Conservation (phyloP, 2,113 vertebrate genomes). For the Ploceus nigricollis region DNA sequence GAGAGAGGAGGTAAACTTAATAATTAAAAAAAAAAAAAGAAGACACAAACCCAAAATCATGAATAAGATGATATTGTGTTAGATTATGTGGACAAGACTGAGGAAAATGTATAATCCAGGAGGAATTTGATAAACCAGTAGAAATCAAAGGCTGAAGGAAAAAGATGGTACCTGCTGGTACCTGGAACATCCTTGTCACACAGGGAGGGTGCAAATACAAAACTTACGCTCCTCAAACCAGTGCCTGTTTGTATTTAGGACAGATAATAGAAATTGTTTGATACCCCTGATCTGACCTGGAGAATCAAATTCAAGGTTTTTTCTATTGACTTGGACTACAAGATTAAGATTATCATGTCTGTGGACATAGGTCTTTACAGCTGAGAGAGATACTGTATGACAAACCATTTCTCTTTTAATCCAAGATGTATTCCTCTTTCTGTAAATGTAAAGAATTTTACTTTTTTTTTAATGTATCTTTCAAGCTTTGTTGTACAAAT, state of each 20-base stretch:
- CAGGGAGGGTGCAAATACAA: background rate
- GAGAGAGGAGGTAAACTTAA: background rate
- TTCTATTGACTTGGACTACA: background rate
- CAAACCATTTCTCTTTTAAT: background rate
- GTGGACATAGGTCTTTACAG: background rate
- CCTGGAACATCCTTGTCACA: rapidly evolving
- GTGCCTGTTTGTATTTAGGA: background rate
- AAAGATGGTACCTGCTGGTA: background rate
- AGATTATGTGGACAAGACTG: background rate
- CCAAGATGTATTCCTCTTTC: background rate
- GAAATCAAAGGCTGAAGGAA: background rate
- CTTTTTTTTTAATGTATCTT: background rate
- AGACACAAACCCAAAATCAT: background rate
- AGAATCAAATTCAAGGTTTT: background rate
- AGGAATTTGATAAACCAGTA: background rate
- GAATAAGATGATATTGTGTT: background rate
- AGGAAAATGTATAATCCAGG: background rate
- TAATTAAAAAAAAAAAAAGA: background rate
- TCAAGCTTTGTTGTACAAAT: background rate
- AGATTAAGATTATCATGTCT: background rate
- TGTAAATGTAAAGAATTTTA: background rate
- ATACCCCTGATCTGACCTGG: background rate
- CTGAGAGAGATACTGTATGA: background rate
- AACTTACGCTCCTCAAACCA: background rate
- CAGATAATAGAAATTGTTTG: background rate